Evolutionary conservation across 2,888 invertebrate species (phyloP).

Genomic region (Rhogogaster chlorosoma): DNA sequence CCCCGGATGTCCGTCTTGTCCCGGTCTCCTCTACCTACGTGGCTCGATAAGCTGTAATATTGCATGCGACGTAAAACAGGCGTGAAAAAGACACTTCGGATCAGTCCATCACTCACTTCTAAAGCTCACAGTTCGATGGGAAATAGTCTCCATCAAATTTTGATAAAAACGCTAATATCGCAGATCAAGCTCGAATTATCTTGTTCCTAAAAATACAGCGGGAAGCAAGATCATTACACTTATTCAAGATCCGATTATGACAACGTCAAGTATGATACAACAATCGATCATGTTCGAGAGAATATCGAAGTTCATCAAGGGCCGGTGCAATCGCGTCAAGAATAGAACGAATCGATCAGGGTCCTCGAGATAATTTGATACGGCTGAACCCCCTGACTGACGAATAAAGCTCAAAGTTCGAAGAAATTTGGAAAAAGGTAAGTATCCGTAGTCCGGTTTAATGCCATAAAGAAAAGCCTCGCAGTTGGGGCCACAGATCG

Average conservation of each 20-base stretch:
- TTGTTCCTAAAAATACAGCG: background rate
- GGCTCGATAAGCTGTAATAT: background rate
- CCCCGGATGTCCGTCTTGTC: too few species aligned
- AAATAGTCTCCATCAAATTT: background rate
- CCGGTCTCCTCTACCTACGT: too few species aligned
- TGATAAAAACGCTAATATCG: background rate
- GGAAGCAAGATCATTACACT: background rate
- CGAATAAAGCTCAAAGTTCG: background rate
- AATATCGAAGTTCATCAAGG: conserved; percentile 5
- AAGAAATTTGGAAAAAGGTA: background rate
- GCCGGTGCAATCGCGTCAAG: background rate
- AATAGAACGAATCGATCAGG: background rate
- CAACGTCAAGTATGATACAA: background rate
- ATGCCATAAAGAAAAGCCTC: background rate
- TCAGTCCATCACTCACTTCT: background rate
- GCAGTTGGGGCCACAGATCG: background rate
- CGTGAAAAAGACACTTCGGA: background rate
- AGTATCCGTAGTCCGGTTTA: background rate
- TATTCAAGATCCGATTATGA: background rate
- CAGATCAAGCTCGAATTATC: background rate
- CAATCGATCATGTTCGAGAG: conserved; percentile 8
- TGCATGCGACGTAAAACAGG: background rate
- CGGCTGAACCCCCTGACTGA: background rate
- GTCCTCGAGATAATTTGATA: background rate
- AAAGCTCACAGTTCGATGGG: background rate